phyloP scores from a whole-genome alignment of 2,113 vertebrate genomes.

The Gasterosteus nipponicus region DNA sequence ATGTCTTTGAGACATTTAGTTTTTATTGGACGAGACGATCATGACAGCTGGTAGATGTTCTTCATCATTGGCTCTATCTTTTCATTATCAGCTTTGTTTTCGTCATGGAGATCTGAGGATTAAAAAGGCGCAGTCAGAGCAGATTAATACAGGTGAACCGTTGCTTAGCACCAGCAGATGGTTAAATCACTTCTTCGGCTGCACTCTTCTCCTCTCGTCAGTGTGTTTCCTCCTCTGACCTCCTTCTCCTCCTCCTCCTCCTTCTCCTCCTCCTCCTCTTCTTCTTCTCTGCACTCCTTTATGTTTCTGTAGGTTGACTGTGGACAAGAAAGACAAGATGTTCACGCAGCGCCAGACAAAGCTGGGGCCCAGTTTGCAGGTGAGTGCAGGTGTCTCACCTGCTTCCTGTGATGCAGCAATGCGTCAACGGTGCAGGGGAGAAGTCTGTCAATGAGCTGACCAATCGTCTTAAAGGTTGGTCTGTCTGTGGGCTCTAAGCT shows the following conservation, averaged over 20 bases:
- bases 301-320: constrained; percentile 63
- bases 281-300: constrained; percentile 37
- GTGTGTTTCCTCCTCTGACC: neutral
- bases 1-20: too few relatives aligned
- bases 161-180: neutral
- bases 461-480: constrained; percentile 88
- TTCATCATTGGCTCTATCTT: constrained; percentile 15
- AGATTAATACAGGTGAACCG: neutral
- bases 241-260: constrained; percentile 33
- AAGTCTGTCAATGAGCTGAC: constrained; percentile 84
- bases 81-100: neutral
- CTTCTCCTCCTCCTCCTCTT: constrained; percentile 21
- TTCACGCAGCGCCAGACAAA: neutral
- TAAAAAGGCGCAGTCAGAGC: constrained; percentile 3
- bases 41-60: constrained; percentile 71
- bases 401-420: constrained; percentile 59
- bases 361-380: neutral
- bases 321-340: neutral
- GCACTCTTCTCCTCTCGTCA: constrained; percentile 31
- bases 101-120: constrained; percentile 25
- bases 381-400: constrained; percentile 74
- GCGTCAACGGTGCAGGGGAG: constrained; percentile 48
- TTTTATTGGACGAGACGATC: constrained; percentile 14
- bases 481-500: constrained; percentile 87
- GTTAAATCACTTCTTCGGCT: constrained; percentile 4